Evolutionary conservation across 1,140 invertebrate genomes (phyloP).

Genomic region (Matsumurasca onukii): DNA sequence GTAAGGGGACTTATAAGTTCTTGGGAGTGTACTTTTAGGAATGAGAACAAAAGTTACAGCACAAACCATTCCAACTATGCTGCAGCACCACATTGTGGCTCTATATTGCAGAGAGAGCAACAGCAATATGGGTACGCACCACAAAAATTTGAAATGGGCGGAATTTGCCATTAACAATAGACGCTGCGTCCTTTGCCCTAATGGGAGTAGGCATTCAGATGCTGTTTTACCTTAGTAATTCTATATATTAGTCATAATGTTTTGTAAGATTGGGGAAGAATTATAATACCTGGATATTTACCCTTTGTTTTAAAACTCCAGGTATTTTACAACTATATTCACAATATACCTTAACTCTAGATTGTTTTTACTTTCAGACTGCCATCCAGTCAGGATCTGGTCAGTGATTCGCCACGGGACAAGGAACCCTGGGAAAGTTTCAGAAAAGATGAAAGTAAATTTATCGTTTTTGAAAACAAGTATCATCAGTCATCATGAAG

Average conservation of each 20-base stretch:
- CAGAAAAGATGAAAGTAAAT: conserved; percentile 51
- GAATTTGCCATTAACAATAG: too few relatives aligned
- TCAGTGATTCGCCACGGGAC: conserved; percentile 67
- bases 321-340: neutral
- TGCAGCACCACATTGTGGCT: too few relatives aligned
- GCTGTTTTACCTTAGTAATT: too few relatives aligned
- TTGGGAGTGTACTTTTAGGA: neutral
- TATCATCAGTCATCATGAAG: conserved; percentile 20
- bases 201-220: too few relatives aligned
- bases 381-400: conserved; percentile 62
- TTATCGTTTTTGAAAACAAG: conserved; percentile 40
- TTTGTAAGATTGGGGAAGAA: neutral
- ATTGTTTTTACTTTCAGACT: conserved; percentile 51
- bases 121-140: too few relatives aligned
- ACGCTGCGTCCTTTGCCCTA: too few relatives aligned
- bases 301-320: neutral
- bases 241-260: too few relatives aligned
- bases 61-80: neutral
- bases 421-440: conserved; percentile 59
- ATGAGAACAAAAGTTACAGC: neutral
- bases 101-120: too few relatives aligned
- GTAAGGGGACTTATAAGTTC: neutral
- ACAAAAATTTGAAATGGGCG: too few relatives aligned
- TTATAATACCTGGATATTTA: neutral
- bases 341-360: neutral